Base-by-base conservation (phyloP, 2,113 vertebrate species). In the Alethe diademata region DNA sequence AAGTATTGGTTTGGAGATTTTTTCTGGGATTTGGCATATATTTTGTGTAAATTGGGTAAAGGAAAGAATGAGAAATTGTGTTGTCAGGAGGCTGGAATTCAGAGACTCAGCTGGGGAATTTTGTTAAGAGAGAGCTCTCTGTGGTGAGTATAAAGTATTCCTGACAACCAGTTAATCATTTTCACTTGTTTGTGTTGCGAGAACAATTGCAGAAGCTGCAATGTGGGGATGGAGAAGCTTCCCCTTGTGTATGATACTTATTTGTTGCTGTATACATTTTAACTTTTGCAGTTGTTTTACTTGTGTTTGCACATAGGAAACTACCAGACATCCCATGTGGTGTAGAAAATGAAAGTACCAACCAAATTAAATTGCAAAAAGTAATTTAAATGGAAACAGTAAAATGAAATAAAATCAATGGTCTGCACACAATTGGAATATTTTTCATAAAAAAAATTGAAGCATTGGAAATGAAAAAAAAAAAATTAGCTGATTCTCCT, bases 61-160 rank as follows among this genome's bases (percentile, higher is more conserved):
- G 60, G 40, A 80, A 91, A 56, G 71, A 88, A 86, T 56, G 67
- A 78, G 58, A 76, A 86, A 74, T 43, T 38, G 28, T 48, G 38
- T 74, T 92, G 84, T 65, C 78, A 91, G 35, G 31, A 79, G 58
- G 56, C 64, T 89, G 76, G 74, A 90, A 92, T 93, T 95, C 62
- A 7, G 54, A 89, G 43, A 66, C 54, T 86, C 60, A 50, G 31
- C 67, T 91, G 80, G 66, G 47, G 73, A 28, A 45, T 75, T 93
- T 86, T 45, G 76, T 51, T 43, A 62, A 91, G 67, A 84, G 86
- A 93, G 11, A 31, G 51, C 62, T 93, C 61, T 9, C 57, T 89
- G 58, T 1, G 3, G 54, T 8, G 8, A 84, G 78, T 47, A 58
- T 83, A 66, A 82, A 96, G 58, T 94, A 57, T 14, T 93, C 65